Evolutionary conservation across 2,113 vertebrate species (phyloP).

Genomic region (Rhabdomys dilectus): DNA sequence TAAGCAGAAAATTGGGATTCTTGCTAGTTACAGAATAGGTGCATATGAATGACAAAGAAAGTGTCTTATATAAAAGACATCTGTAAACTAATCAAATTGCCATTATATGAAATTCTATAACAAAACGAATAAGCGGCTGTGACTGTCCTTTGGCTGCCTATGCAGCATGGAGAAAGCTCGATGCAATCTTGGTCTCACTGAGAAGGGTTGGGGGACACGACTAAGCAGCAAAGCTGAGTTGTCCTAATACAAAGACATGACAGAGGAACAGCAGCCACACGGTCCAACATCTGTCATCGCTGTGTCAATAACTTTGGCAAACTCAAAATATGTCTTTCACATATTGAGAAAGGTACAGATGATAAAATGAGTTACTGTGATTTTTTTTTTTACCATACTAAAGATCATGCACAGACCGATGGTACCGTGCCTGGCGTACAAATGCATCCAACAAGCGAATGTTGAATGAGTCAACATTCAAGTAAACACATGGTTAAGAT

Average conservation of each 20-base stretch:
- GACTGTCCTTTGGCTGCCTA: not conserved
- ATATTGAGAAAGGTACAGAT: slow-evolving; percentile 49
- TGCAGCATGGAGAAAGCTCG: not conserved
- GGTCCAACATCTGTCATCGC: slow-evolving; percentile 1
- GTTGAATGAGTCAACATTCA: slow-evolving; percentile 1
- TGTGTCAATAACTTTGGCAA: not conserved
- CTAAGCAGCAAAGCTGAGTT: not conserved
- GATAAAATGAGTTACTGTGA: slow-evolving; percentile 21
- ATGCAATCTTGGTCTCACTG: not conserved
- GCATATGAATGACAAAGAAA: slow-evolving; percentile 12
- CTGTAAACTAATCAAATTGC: not conserved
- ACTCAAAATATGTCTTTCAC: slow-evolving; percentile 12
- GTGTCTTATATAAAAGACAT: not conserved
- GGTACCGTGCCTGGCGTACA: not conserved
- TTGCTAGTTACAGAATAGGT: not conserved
- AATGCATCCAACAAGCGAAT: not conserved
- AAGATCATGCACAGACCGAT: slow-evolving; percentile 26
- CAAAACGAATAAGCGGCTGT: not conserved
- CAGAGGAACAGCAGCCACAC: not conserved
- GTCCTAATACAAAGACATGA: not conserved
- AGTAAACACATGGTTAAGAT: not conserved
- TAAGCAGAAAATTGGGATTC: not conserved
- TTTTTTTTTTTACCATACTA: not conserved
- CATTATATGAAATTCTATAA: not conserved
- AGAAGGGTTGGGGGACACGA: not conserved